Evolutionary conservation across 2,888 invertebrate genomes (phyloP).

Genomic region (Neria commutata): DNA sequence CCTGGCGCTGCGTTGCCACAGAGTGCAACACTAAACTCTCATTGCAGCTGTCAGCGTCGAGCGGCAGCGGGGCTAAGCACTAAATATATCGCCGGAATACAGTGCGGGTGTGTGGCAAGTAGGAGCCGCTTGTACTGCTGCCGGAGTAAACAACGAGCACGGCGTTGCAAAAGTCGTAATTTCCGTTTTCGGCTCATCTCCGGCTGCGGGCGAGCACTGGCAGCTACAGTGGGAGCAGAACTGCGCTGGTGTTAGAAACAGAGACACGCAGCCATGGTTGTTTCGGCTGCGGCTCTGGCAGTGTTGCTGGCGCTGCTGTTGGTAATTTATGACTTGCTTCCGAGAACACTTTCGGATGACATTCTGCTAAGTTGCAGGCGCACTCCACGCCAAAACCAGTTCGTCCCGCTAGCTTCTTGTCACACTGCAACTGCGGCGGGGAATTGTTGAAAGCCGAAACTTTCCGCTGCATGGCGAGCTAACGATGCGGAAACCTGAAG

Average conservation of each 20-base stretch:
- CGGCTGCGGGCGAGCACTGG: not conserved
- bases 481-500: conserved; percentile 61
- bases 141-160: not conserved
- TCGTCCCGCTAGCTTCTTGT: not conserved
- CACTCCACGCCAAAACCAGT: conserved; percentile 41
- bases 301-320: conserved; percentile 48
- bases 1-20: too few species aligned
- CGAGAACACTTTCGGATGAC: conserved; percentile 45
- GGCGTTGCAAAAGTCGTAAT: conserved; percentile 14
- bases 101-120: not conserved
- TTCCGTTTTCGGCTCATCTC: conserved; percentile 15
- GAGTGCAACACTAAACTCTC: conserved; percentile 11
- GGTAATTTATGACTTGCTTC: conserved; percentile 56
- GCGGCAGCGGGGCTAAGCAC: not conserved
- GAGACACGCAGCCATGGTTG: conserved; percentile 6
- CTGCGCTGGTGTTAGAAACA: conserved; percentile 21
- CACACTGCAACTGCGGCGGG: conserved; percentile 22
- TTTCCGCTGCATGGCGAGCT: conserved; percentile 58
- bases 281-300: conserved; percentile 23
- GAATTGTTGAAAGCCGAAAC: conserved; percentile 55
- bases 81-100: not conserved
- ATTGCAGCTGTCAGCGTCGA: conserved; percentile 1
- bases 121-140: too few species aligned
- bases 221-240: not conserved
- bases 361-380: conserved; percentile 38